phyloP scores from a whole-genome alignment of 1,140 invertebrate genomes.

The Mya arenaria region DNA sequence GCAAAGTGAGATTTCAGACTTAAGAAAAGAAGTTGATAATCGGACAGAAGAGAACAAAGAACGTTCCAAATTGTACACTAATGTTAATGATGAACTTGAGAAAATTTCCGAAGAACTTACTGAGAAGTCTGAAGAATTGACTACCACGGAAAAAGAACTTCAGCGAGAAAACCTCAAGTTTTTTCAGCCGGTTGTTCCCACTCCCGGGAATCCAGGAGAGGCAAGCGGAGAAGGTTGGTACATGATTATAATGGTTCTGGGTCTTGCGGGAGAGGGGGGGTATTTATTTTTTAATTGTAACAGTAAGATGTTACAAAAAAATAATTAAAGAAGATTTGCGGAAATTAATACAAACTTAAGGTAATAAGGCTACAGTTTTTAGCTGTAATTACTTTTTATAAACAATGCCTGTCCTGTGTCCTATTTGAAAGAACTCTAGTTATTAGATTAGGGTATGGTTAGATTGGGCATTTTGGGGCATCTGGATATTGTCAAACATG shows the following conservation, averaged over 20 bases:
- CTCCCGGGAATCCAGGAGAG: neutral
- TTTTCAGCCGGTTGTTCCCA: conserved; percentile 24
- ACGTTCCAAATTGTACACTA: conserved; percentile 83
- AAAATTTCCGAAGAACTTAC: conserved; percentile 85
- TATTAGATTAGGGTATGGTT: too few relatives aligned
- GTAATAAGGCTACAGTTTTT: too few relatives aligned
- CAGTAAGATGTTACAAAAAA: neutral
- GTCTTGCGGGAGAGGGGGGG: too few relatives aligned
- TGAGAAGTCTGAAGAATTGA: conserved; percentile 35
- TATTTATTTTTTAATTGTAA: too few relatives aligned
- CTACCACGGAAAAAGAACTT: conserved; percentile 38
- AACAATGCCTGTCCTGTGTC: too few relatives aligned
- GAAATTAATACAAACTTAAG: too few relatives aligned
- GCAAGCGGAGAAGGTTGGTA: conserved; percentile 42
- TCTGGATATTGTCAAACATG: too few relatives aligned
- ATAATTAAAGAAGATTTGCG: neutral
- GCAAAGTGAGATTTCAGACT: conserved; percentile 69
- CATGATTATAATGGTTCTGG: too few relatives aligned
- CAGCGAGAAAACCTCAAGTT: conserved; percentile 50
- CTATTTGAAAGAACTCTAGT: too few relatives aligned
- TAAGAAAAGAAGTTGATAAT: conserved; percentile 90
- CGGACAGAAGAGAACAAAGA: conserved; percentile 83
- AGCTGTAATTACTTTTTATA: too few relatives aligned
- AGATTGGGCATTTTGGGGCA: too few relatives aligned
- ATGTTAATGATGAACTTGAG: conserved; percentile 93